Base-by-base conservation (phyloP, 2,113 vertebrate species). In the Dipodomys merriami region DNA sequence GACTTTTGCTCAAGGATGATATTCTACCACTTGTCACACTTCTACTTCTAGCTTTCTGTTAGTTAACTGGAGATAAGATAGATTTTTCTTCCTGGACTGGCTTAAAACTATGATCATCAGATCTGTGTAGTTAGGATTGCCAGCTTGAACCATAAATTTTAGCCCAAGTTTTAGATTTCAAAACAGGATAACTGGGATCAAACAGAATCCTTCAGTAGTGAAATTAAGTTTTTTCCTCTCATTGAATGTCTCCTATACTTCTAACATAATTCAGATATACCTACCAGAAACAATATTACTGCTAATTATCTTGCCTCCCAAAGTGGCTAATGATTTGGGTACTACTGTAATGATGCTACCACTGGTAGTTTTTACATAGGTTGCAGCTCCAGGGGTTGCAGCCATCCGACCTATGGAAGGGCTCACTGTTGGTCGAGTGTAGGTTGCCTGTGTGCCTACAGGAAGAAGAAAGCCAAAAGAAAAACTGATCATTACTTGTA, bases 261-360 rank as follows among this genome's bases (percentile, higher is more conserved):
- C 86, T 68, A 83, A 83, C 11, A 88, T 88, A 91, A 53, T 90
- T 95, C 76, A 90, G 71, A 86, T 82, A 91, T 86, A 95, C 98
- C 97, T 98, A 99, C 99, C 99, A 69, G 99, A 99, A 96, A 99
- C 99, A 35, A 99, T 99, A 97, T 98, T 99, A 97, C 99, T 99
- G 98, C 98, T 99, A 98, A 99, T 99, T 96, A 99, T 99, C 97
- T 99, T 99, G 90, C 99, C 99, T 1, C 99, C 99, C 57, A 99
- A 97, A 0, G 99, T 99, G 72, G 99, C 99, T 96, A 99, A 98
- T 7, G 99, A 99, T 96, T 99, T 99, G 74, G 99, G 99, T 53
- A 99, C 99, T 46, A 99, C 99, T 0, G 99, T 99, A 95, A 99
- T 99, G 97, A 99, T 99, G 98, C 99, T 99, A 49, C 99, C 99